phyloP scores from a whole-genome alignment of 2,113 vertebrate genomes.

The Phainopepla nitens region DNA sequence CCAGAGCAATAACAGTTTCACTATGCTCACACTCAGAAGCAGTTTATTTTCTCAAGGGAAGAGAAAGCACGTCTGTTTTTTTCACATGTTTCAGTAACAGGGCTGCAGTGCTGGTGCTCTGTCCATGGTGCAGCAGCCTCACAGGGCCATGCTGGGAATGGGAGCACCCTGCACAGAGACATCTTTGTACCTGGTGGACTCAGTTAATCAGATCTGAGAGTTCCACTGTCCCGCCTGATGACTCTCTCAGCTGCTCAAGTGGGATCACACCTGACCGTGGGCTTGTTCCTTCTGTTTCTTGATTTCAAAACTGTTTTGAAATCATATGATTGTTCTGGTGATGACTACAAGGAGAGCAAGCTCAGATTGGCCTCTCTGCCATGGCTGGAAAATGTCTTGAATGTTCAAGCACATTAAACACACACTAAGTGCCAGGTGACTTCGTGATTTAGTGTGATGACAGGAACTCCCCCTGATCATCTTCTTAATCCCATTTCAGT shows the following conservation, averaged over 20 bases:
- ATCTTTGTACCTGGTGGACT: background rate
- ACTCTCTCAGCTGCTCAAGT: background rate
- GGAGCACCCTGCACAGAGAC: background rate
- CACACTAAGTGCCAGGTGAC: background rate
- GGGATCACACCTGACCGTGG: background rate
- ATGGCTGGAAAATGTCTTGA: background rate
- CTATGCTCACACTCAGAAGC: background rate
- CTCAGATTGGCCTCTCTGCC: background rate
- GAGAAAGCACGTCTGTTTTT: background rate
- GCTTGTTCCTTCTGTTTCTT: background rate
- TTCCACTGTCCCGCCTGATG: background rate
- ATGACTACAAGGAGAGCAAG: background rate
- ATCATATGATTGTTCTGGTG: background rate
- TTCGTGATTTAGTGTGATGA: background rate
- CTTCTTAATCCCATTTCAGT: background rate
- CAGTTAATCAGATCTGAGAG: background rate
- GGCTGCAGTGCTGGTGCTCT: background rate
- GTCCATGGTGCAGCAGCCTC: background rate
- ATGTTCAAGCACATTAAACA: background rate
- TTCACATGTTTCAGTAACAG: background rate
- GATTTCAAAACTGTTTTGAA: background rate
- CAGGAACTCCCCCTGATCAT: background rate
- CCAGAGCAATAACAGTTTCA: background rate
- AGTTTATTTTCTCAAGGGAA: background rate
- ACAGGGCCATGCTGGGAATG: accelerated